phyloP scores from a whole-genome alignment of 2,113 vertebrate species.

The Urocolius indicus region DNA sequence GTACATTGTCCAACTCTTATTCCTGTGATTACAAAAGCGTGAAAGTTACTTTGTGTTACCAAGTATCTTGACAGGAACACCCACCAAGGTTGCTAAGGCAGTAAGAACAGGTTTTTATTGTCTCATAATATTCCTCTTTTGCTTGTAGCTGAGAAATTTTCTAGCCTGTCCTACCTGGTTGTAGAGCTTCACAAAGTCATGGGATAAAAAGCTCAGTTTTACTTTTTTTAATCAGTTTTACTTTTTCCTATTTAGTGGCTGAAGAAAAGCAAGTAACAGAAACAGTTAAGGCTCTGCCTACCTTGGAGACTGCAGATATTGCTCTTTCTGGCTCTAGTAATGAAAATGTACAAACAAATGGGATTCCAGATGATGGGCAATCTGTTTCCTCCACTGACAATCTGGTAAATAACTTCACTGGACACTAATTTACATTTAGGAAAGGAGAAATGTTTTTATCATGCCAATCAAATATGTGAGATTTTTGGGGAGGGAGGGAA shows the following conservation, averaged over 20 bases:
- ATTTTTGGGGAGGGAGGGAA: background rate
- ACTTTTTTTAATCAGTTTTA: background rate
- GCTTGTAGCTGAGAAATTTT: background rate
- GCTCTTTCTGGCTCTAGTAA: constrained; percentile 59
- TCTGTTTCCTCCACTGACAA: constrained; percentile 93
- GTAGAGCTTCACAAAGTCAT: background rate
- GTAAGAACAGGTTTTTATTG: background rate
- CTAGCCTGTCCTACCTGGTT: background rate
- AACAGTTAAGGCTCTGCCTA: background rate
- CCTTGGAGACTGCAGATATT: constrained; percentile 60
- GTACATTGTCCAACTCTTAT: background rate
- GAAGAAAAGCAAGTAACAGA: constrained; percentile 68
- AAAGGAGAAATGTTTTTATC: background rate
- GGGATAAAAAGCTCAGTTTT: background rate
- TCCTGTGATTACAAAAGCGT: background rate
- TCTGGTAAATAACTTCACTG: constrained; percentile 80
- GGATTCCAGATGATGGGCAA: constrained; percentile 90
- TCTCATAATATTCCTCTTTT: background rate
- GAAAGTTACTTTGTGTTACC: background rate
- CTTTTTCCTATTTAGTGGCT: constrained; percentile 66
- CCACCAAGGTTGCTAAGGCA: background rate
- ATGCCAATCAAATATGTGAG: background rate
- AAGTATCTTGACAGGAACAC: background rate
- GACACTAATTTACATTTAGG: background rate
- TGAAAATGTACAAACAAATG: constrained; percentile 88